Percentiles rank a stretch among this genome's conserved stretches.
Conservation (phyloP, 1,140 invertebrate species). For the Temnothorax longispinosus region DNA sequence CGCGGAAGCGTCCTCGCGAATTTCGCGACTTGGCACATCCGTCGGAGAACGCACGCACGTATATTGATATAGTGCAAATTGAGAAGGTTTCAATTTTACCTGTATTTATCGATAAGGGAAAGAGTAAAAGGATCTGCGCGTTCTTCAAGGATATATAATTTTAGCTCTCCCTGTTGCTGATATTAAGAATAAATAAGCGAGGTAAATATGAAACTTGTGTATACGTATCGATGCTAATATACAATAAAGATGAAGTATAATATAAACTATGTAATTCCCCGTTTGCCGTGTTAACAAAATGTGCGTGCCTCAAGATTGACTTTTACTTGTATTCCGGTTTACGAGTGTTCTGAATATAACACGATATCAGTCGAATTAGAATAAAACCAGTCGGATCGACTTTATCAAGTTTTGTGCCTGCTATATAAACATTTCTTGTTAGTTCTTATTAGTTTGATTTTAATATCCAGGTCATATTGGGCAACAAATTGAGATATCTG, state of each 20-base stretch:
- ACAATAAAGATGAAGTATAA: background rate
- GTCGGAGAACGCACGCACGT: too few relatives aligned
- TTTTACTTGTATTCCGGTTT: conserved; percentile 2
- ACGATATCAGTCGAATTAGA: background rate
- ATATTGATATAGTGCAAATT: background rate
- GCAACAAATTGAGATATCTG: background rate
- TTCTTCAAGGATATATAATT: background rate
- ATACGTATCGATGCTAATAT: background rate
- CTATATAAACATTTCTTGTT: background rate
- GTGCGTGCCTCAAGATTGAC: background rate
- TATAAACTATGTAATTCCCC: background rate
- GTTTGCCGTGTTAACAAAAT: background rate
- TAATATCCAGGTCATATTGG: background rate
- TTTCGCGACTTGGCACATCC: background rate
- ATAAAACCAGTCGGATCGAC: background rate
- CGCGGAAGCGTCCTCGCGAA: background rate
- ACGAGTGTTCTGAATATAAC: background rate
- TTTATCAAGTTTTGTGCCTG: background rate
- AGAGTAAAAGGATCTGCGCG: background rate
- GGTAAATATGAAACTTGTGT: background rate
- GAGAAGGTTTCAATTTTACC: background rate
- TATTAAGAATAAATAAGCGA: background rate
- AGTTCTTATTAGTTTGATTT: background rate
- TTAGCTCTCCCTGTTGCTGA: background rate
- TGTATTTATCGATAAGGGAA: background rate